Base-by-base conservation (phyloP, 1,140 invertebrate species). In the Dinothrombium tinctorium region DNA sequence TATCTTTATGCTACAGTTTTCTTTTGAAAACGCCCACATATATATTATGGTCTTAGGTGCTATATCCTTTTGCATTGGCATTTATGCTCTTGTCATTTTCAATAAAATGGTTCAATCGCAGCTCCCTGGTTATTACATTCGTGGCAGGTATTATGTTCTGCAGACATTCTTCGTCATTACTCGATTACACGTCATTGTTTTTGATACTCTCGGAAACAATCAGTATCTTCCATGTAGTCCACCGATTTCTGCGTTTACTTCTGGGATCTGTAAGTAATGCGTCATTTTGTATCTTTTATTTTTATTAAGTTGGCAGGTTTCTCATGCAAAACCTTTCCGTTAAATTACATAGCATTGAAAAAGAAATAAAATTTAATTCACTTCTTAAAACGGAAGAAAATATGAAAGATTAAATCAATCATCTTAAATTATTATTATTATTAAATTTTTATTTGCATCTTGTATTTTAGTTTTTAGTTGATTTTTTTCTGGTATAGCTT, bases 91-190 rank as follows among this genome's bases (percentile, higher is more conserved):
- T 7, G 42, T 41, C 15, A 42, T 43, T 7, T 43, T 21, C 14
- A 44, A 44, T 23, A 45, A 43, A 15, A 43, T 43, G 42, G 22
- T 39, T 15, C 42, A 43, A 43, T 5, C 12, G 8, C 6, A 25
- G 12, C 22, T 44, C 8, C 12, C 17, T n/a, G 42, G 42, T 20
- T 43, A 45, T 19, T 43, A 25, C 15, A 43, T 43, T 41, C 36
- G 7, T n/a, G n/a, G n/a, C n/a, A 43, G 43, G 22, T 43, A 43
- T 24, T 45, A 43, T 24, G 26, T 41, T 22, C 37, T 43, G 12
- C 42, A 43, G 19, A 17, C 17, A 7, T 42, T 29, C 14, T 43
- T 43, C 22, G 42, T 43, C 5, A n/a, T 43, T 4, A 43, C 42
- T 22, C 6, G 42, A 9, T 41, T 20, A 26, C 42, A 41, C 15